Evolutionary conservation across 2,888 invertebrate species (phyloP).

Genomic region (Eurois occulta): DNA sequence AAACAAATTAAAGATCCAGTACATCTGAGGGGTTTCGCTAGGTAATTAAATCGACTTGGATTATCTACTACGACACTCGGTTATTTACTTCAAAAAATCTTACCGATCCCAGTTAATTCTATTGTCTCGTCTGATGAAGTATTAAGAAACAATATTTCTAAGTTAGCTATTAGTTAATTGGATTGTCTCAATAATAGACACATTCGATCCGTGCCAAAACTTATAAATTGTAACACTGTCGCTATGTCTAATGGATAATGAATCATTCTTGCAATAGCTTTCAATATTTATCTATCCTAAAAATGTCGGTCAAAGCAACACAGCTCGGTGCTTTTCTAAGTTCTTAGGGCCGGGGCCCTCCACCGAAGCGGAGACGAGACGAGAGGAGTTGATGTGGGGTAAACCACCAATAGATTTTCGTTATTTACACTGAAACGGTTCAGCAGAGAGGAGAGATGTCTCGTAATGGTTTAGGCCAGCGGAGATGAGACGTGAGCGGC

Average conservation of each 20-base stretch:
- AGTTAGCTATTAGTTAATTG: constrained; percentile 50
- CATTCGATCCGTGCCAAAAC: constrained; percentile 48
- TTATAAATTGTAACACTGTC: constrained; percentile 12
- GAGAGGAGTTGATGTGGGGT: too few species aligned
- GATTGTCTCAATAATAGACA: constrained; percentile 48
- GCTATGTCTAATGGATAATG: constrained; percentile 15
- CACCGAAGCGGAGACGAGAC: too few species aligned
- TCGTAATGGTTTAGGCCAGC: too few species aligned
- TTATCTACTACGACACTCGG: neutral
- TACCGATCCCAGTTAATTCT: neutral
- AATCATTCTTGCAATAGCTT: constrained; percentile 1
- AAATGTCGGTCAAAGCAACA: neutral
- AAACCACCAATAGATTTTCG: too few species aligned
- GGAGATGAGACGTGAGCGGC: too few species aligned
- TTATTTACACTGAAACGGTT: too few species aligned
- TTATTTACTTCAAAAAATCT: neutral
- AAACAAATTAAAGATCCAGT: neutral
- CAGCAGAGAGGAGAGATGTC: too few species aligned
- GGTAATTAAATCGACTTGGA: neutral
- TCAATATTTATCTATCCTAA: neutral
- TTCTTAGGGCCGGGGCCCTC: neutral
- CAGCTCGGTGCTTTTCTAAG: neutral
- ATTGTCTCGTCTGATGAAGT: neutral
- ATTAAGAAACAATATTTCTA: constrained; percentile 41
- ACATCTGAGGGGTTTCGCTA: neutral